Evolutionary conservation across 2,113 vertebrate genomes (phyloP), one percentile per base, ranked within the genome.

Genomic region (Collichthys lucidus): DNA sequence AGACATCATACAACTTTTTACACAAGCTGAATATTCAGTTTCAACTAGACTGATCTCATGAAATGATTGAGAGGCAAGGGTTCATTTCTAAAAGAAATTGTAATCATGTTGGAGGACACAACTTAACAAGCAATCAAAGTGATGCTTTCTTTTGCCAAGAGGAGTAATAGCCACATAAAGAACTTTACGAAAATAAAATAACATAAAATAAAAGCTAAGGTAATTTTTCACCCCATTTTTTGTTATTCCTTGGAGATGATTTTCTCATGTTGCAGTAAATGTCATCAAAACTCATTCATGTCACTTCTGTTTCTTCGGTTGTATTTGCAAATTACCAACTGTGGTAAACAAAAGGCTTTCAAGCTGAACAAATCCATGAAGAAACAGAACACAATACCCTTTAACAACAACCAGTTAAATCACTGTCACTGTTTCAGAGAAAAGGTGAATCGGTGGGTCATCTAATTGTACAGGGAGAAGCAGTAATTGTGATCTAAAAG

Each of bases 331-430:
- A 80, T 61, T 15, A 17, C 10, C 14, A 53, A 7, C 20, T 26
- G n/a, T 76, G 44, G 20, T 46, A 7, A 53, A 44, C 35, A 16
- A 20, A 31, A 15, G 46, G 66, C 78, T 84, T 1, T 89, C 81
- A 79, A 55, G 74, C 2, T 95, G 91, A 19, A 74, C 44, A 79
- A 70, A 55, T 35, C 46, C 49, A 60, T 17, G 66, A 0, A 47
- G 79, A 66, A 92, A 89, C 56, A 95, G 83, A 0, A 87, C 94
- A 31, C 47, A n/a, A 5, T 50, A 64, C 17, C 29, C n/a, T 73
- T 63, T 74, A 63, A 74, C 56, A 63, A 49, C 10, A 61, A 20
- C 12, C 31, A 44, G 40, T 44, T 42, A 49, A 61, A 61, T 72
- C 11, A 24, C 31, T 66, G 61, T 61, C 52, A 3, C 52, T 60